Base-by-base conservation (phyloP, 2,113 vertebrate genomes). In the Xyrauchen texanus region DNA sequence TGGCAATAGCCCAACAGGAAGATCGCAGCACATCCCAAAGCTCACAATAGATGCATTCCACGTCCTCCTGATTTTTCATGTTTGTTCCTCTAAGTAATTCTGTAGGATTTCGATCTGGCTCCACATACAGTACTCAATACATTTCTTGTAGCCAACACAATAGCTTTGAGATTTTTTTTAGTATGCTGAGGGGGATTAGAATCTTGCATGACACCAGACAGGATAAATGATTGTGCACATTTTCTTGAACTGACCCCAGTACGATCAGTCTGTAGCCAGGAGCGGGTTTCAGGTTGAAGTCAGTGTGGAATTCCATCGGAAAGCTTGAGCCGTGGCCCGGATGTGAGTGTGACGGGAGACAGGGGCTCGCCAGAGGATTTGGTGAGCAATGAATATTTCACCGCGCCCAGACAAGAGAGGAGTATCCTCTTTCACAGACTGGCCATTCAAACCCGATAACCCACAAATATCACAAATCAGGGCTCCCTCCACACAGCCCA, bases 311-410 rank as follows among this genome's bases (percentile, higher is more conserved):
- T 85, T 85, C 74, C 68, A 85, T 80, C 73, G 2, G 46, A 55
- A 47, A 70, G 60, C 52, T 63, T 58, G 65, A 69, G 68, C 47
- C 47, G 57, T 51, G 68, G 70, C 62, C 72, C 64, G 73, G 74
- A 82, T 68, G 74, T 46, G 62, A 0, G 34, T 15, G 15, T 77
- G 64, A 52, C 2, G 15, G 8, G 51, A 77, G 75, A 58, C 78
- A 9, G 63, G 57, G 69, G 75, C 69, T 69, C 74, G 62, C 42
- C 51, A 10, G 58, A 67, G 62, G 16, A 76, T n/a, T 57, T 65
- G 34, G 78, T 46, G 52, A 58, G 64, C 55, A 60, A 81, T 85
- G 21, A 85, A 85, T 85, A 85, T 85, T 85, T 85, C 70, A 85
- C 75, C 4, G 9, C 0, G 34, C 16, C 57, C 21, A 34, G 21